A percentile compares a stretch with the other conserved stretches of the same genome.
phyloP scores from a whole-genome alignment of 2,113 vertebrate species.

The Silurus glanis region DNA sequence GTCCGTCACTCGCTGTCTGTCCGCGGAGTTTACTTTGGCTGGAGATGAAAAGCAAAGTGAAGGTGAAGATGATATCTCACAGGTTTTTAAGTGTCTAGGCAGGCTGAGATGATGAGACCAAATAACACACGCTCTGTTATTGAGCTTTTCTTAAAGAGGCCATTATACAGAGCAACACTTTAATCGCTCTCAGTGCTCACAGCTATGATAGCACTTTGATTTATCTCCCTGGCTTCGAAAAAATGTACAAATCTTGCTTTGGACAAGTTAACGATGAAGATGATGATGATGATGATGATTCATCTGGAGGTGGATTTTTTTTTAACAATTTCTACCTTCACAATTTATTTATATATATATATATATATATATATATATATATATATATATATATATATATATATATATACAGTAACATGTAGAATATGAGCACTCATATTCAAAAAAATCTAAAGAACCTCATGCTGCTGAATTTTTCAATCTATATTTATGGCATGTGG shows the following conservation, averaged over 20 bases:
- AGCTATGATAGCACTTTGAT: neutral
- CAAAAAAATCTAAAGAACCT: no score
- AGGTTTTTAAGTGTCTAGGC: conserved; percentile 2
- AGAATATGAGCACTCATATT: no score
- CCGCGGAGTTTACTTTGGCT: conserved; percentile 9
- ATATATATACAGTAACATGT: no score
- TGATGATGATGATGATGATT: neutral
- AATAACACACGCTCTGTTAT: conserved; percentile 31
- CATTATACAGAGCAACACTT: conserved; percentile 20
- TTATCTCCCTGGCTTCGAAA: neutral
- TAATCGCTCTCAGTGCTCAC: conserved; percentile 25
- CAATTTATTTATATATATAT: no score
- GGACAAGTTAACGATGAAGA: neutral
- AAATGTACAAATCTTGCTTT: conserved; percentile 1
- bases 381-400: no score
- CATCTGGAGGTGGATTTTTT: neutral
- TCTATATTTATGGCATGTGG: no score
- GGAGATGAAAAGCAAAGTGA: conserved; percentile 38
- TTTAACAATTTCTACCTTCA: neutral
- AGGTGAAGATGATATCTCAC: conserved; percentile 35
- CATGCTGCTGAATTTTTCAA: no score
- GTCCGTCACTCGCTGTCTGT: neutral
- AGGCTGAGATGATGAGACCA: conserved; percentile 24
- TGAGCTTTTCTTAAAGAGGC: conserved; percentile 24
- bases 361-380: no score